These are phyloP conservation scores for Condylostylus longicornis DNA, from an alignment of 1,140 invertebrate genomes.

Conservation along the genomic window DNA sequence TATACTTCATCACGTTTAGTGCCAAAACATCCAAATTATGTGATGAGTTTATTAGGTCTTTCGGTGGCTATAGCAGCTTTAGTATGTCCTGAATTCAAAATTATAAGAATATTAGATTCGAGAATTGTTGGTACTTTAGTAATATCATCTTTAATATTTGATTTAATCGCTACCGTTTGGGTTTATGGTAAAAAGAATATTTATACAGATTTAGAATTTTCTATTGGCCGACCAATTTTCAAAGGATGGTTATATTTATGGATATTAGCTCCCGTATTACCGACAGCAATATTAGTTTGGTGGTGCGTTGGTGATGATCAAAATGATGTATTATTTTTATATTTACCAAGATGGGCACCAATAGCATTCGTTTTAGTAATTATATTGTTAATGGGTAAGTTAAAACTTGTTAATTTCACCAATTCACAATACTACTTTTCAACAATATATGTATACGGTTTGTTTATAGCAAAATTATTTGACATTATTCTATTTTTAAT, in stretches of 20 bases:
- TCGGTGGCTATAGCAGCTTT: slow-evolving; percentile 24
- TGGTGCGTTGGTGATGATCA: slow-evolving; percentile 29
- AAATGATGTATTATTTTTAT: slow-evolving; percentile 19
- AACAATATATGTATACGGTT: too few relatives aligned
- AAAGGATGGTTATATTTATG: slow-evolving; percentile 26
- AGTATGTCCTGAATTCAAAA: slow-evolving; percentile 23
- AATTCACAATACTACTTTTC: too few relatives aligned
- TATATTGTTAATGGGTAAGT: too few relatives aligned
- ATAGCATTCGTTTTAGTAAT: slow-evolving; percentile 23
- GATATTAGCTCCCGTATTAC: slow-evolving; percentile 24
- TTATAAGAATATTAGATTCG: slow-evolving; percentile 23
- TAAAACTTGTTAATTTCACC: too few relatives aligned
- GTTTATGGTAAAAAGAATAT: slow-evolving; percentile 31
- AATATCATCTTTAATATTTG: slow-evolving; percentile 25
- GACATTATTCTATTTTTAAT: too few relatives aligned
- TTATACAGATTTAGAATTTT: slow-evolving; percentile 30
- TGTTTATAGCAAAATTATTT: too few relatives aligned
- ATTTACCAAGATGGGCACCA: slow-evolving; percentile 28
- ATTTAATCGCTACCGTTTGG: slow-evolving; percentile 27
- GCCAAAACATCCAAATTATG: slow-evolving; percentile 25
- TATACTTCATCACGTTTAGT: slow-evolving; percentile 27
- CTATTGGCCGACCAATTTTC: slow-evolving; percentile 29
- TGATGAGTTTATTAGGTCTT: slow-evolving; percentile 24
- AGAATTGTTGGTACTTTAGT: slow-evolving; percentile 26
- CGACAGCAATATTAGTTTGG: slow-evolving; percentile 26